These are phyloP conservation scores for Lasaia peninsularis DNA, from an alignment of 1,140 invertebrate genomes.

Conservation along the genomic window DNA sequence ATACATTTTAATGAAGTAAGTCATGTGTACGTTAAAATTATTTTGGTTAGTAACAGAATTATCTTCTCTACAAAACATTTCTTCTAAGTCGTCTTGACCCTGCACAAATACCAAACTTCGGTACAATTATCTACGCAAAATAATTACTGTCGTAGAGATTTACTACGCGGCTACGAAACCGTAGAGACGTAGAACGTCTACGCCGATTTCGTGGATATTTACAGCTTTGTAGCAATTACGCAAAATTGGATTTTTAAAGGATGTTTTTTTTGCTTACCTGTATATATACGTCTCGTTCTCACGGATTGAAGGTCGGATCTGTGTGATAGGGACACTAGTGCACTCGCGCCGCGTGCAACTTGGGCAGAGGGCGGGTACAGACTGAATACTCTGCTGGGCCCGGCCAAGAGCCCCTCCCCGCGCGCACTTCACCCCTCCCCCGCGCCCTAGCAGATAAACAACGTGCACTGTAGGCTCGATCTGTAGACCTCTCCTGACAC, in stretches of 20 bases:
- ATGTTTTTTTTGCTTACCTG: conserved; percentile 53
- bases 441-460: conserved; percentile 70
- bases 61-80: conserved; percentile 23
- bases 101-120: conserved; percentile 35
- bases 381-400: conserved; percentile 62
- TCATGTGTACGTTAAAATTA: too few species aligned
- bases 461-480: conserved; percentile 73
- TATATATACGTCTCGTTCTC: conserved; percentile 71
- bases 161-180: conserved; percentile 31
- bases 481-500: conserved; percentile 53
- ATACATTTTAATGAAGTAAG: too few species aligned
- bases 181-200: conserved; percentile 28
- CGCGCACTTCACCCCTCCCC: conserved; percentile 40
- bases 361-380: conserved; percentile 54
- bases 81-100: conserved; percentile 57
- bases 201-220: conserved; percentile 10
- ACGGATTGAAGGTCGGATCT: conserved; percentile 69
- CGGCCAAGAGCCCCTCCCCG: conserved; percentile 61
- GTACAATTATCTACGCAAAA: conserved; percentile 13
- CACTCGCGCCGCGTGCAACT: conserved; percentile 55
- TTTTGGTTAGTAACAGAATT: background rate
- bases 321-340: conserved; percentile 44
- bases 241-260: conserved; percentile 29
- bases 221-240: conserved; percentile 12
- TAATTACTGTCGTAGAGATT: conserved; percentile 16